These are phyloP conservation scores for Holotrichia oblita DNA, from an alignment of 1,140 invertebrate species.

Conservation along the genomic window DNA sequence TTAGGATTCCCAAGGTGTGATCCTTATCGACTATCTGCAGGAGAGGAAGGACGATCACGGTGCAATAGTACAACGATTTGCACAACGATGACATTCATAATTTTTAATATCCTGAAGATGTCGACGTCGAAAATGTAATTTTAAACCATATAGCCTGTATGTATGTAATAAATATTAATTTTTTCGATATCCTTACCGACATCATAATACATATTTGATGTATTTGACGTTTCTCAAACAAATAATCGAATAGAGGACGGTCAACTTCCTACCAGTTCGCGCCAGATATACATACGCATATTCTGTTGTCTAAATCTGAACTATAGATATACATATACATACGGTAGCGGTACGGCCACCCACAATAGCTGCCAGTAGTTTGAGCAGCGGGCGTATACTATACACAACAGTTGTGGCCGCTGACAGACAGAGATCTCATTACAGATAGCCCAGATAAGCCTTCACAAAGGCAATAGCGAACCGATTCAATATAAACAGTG, in stretches of 20 bases:
- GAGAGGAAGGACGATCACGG: no score
- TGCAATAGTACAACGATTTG: no score
- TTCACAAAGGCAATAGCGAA: slow-evolving; percentile 56
- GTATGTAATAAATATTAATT: no score
- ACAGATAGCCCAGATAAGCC: slow-evolving; percentile 59
- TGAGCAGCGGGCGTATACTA: slow-evolving; percentile 27
- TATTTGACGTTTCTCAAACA: slow-evolving; percentile 45
- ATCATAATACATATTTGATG: slow-evolving; percentile 38
- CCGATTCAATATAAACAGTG: slow-evolving; percentile 60
- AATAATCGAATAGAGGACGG: slow-evolving; percentile 38
- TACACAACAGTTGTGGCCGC: slow-evolving; percentile 48
- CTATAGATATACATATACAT: not conserved
- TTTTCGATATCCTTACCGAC: slow-evolving; percentile 7
- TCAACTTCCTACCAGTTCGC: slow-evolving; percentile 28
- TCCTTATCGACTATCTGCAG: no score
- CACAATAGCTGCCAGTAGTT: slow-evolving; percentile 45
- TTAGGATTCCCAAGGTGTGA: no score
- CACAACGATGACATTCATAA: no score
- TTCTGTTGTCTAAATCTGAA: not conserved
- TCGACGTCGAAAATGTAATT: no score
- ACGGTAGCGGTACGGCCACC: slow-evolving; percentile 43
- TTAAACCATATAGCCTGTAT: no score
- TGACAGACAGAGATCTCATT: slow-evolving; percentile 58
- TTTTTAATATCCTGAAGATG: no score
- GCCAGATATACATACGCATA: slow-evolving; percentile 21